These are phyloP conservation scores for Aporophyla nigra DNA, from an alignment of 2,888 invertebrate genomes.

Conservation along the genomic window DNA sequence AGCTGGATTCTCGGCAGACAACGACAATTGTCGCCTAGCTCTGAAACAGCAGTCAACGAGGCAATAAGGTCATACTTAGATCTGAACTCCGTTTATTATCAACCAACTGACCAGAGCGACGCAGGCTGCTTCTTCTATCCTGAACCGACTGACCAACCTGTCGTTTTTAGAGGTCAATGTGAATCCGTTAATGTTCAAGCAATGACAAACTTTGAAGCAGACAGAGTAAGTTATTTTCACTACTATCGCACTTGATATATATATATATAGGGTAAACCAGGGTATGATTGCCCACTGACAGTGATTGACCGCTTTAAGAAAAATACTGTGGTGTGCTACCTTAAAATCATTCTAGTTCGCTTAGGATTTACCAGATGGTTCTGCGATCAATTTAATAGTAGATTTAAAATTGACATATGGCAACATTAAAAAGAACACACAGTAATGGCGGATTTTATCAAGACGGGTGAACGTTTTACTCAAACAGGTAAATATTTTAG, in stretches of 20 bases:
- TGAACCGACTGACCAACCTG: conserved; percentile 66
- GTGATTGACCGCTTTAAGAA: no score
- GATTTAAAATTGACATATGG: no score
- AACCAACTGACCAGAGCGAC: conserved; percentile 70
- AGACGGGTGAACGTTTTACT: no score
- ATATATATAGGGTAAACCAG: no score
- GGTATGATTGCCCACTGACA: no score
- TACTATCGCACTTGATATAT: not conserved
- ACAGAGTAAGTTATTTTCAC: conserved; percentile 69
- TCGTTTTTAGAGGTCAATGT: conserved; percentile 77
- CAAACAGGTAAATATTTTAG: no score
- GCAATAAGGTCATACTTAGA: conserved; percentile 72
- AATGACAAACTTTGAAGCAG: conserved; percentile 71
- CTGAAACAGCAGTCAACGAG: conserved; percentile 69
- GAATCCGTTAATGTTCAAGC: conserved; percentile 71
- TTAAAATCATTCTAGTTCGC: no score
- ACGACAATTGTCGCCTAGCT: conserved; percentile 66
- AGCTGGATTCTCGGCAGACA: conserved; percentile 85
- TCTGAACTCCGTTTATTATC: conserved; percentile 75
- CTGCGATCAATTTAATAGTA: no score
- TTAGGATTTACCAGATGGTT: no score
- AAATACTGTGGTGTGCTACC: no score
- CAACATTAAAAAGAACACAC: no score
- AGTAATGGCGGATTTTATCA: no score
- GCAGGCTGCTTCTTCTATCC: conserved; percentile 79